Conservation (phyloP, 2,797 vertebrate species). For the Acanthiza pusilla region DNA sequence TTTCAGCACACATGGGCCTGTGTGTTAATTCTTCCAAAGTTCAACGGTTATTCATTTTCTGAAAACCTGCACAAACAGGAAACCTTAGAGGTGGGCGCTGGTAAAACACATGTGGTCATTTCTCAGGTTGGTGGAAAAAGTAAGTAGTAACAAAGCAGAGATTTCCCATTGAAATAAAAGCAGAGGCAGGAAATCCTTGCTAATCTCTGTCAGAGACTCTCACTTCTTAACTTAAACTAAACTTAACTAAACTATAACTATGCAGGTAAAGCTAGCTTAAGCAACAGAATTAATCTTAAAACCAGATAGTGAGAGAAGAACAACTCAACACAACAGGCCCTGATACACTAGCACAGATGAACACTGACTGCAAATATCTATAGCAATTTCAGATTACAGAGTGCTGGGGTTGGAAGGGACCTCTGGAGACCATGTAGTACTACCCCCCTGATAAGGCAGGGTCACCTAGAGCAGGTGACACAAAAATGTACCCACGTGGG, state of each 20-base stretch:
- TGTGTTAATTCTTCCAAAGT: neutral
- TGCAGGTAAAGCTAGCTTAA: neutral
- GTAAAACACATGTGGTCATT: fast-evolving
- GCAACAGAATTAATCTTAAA: neutral
- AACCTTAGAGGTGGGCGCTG: neutral
- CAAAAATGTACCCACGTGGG: neutral
- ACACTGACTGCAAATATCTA: fast-evolving
- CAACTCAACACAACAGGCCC: fast-evolving
- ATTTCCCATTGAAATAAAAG: neutral
- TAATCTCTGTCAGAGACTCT: neutral
- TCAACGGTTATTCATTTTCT: neutral
- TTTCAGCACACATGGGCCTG: fast-evolving
- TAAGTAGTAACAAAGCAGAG: fast-evolving
- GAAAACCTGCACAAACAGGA: neutral
- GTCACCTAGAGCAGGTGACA: neutral
- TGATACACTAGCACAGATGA: fast-evolving
- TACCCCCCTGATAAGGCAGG: neutral
- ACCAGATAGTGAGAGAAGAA: fast-evolving
- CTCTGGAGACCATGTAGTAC: neutral
- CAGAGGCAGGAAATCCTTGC: neutral
- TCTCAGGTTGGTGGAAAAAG: neutral
- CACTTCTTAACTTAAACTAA: neutral
- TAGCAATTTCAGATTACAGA: neutral
- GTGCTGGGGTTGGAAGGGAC: neutral
- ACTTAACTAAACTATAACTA: neutral